A percentile compares a stretch with the other conserved stretches of the same genome.
These are phyloP conservation scores for Alfaro cultratus DNA, from an alignment of 2,797 vertebrate species.

Conservation along the genomic window DNA sequence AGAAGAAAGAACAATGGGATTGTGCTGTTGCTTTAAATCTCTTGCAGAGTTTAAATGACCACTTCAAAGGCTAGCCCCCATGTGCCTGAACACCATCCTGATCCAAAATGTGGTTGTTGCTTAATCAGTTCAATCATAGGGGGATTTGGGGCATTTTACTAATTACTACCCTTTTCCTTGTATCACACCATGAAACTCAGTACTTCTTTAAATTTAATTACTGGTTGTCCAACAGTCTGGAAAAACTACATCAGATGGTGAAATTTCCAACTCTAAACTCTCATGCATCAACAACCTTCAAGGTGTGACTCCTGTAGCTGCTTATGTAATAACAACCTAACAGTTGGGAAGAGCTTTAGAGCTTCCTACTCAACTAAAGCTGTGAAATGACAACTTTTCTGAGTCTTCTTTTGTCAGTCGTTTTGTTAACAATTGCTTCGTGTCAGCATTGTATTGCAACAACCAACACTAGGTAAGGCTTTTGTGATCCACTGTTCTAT, in stretches of 20 bases:
- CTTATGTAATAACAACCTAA: neutral
- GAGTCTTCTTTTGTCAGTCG: neutral
- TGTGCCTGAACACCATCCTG: conserved; percentile 41
- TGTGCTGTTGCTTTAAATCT: conserved; percentile 43
- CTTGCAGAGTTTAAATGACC: conserved; percentile 56
- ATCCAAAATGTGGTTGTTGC: conserved; percentile 61
- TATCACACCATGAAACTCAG: conserved; percentile 35
- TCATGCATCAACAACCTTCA: neutral
- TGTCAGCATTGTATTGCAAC: neutral
- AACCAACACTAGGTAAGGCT: neutral
- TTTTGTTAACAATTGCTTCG: neutral
- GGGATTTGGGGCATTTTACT: conserved; percentile 57
- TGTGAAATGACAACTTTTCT: neutral
- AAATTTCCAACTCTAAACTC: neutral
- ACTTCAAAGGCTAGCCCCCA: conserved; percentile 70
- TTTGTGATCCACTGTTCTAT: neutral
- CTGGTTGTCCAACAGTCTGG: conserved; percentile 37
- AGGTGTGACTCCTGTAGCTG: neutral
- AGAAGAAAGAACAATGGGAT: conserved; percentile 48
- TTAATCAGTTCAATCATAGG: conserved; percentile 48
- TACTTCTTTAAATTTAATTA: conserved; percentile 48
- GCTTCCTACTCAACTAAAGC: neutral
- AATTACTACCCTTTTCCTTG: conserved; percentile 54
- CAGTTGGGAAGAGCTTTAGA: neutral
- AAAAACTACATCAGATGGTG: neutral